Base-by-base conservation (phyloP, 1,140 invertebrate genomes). In the Calephelis nemesis region DNA sequence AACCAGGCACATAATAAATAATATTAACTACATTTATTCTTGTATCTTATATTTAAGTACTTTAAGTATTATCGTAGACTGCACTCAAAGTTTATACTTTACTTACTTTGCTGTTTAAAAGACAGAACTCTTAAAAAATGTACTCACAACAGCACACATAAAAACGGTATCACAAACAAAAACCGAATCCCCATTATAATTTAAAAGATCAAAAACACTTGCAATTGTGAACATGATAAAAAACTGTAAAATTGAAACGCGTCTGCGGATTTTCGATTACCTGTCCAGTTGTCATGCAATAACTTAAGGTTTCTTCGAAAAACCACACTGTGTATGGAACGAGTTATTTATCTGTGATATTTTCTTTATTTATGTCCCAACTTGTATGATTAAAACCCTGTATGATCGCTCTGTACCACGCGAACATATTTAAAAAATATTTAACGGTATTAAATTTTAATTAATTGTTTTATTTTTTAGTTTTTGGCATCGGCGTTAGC, bases 291-390 rank as follows among this genome's bases (percentile, higher is more conserved):
- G 54, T 45, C 65, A 12, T 39, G 49, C 66, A 72, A 74, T 75
- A 73, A 73, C 72, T 76, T 73, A 73, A 60, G 50, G 68, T 66
- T 70, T 69, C 71, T 70, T 67, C 70, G 74, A 74, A 73, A 70
- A 75, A 70, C 66, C 72, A 47, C 58, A 76, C 62, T 70, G 49
- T 69, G 64, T n/a, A 42, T 60, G 52, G 15, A 58, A 65, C 67
- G 67, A 67, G 66, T 67, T 72, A 60, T 68, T 65, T 63, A 64
- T 63, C 63, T 60, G 69, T 70, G 65, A 72, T 69, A 72, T 72
- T 72, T 72, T 67, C 60, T 67, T 72, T 72, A 72, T 72, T 72
- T 72, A 72, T 65, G 71, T 64, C 40, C 67, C 39, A 15, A 52
- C 64, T 62, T 66, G 52, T 67, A 67, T 66, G 54, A 60, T 60